phyloP scores from a whole-genome alignment of 1,140 invertebrate species.

The Adoxophyes honmai region DNA sequence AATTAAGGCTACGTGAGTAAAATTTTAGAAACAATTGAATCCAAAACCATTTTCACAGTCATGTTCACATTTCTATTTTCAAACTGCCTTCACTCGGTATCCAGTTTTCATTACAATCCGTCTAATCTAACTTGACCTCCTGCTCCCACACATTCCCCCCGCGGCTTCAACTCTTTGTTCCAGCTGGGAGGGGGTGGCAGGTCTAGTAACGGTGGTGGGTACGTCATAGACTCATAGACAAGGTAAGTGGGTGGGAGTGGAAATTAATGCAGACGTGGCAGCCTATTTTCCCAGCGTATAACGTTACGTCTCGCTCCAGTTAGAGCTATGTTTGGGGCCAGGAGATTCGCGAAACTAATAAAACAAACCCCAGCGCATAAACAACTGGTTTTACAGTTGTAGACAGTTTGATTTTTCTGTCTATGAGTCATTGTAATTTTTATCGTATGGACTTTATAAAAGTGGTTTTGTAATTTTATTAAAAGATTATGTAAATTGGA shows the following conservation, averaged over 20 bases:
- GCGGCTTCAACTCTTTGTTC: neutral
- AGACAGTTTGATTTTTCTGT: too few species aligned
- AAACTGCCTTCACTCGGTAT: too few species aligned
- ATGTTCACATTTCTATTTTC: too few species aligned
- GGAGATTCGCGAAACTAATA: slow-evolving; percentile 9
- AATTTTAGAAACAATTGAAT: too few species aligned
- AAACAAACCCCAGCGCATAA: too few species aligned
- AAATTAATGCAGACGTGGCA: slow-evolving; percentile 40
- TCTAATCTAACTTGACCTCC: neutral
- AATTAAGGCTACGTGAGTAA: too few species aligned
- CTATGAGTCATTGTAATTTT: too few species aligned
- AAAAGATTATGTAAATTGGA: too few species aligned
- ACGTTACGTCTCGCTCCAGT: slow-evolving; percentile 32
- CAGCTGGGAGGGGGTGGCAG: neutral
- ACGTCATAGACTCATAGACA: slow-evolving; percentile 8
- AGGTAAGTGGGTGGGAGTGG: neutral
- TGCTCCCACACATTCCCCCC: neutral
- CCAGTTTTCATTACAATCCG: neutral
- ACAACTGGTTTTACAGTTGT: too few species aligned
- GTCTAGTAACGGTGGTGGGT: neutral
- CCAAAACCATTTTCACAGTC: too few species aligned
- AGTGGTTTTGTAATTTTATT: too few species aligned
- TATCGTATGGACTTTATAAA: too few species aligned
- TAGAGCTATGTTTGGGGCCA: slow-evolving; percentile 18
- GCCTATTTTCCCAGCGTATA: slow-evolving; percentile 39